Percentiles rank a stretch among this genome's conserved stretches.
Conservation (phyloP, 2,888 invertebrate species). For the Parasteatoda lunata region DNA sequence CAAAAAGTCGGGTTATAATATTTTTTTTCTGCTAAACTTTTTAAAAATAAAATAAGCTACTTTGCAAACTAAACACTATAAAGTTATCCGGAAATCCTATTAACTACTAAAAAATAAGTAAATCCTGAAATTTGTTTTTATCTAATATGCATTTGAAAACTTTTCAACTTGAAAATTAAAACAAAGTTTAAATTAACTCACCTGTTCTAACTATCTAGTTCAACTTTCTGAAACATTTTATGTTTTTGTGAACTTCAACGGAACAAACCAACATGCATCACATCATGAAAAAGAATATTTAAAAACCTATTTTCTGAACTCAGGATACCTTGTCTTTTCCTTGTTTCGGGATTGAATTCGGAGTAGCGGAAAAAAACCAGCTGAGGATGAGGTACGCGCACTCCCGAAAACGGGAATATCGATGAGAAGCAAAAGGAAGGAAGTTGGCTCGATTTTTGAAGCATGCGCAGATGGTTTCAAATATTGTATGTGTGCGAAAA, state of each 20-base stretch:
- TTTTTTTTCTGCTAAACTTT: no score
- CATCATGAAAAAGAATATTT: background rate
- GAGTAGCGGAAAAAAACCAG: background rate
- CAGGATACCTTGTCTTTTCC: background rate
- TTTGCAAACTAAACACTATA: no score
- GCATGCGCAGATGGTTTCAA: background rate
- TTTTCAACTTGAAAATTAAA: no score
- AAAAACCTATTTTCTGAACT: background rate
- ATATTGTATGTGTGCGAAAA: background rate
- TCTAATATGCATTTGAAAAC: no score
- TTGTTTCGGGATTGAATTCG: background rate
- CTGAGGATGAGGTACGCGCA: background rate
- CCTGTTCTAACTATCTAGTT: background rate
- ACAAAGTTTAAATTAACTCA: no score
- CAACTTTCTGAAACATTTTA: background rate
- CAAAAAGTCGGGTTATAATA: no score
- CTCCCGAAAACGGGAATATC: constrained; percentile 12
- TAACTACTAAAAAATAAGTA: no score
- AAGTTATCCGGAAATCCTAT: no score
- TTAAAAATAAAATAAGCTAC: no score
- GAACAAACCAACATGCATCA: background rate
- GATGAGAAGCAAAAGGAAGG: background rate
- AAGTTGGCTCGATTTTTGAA: background rate
- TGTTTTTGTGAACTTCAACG: background rate
- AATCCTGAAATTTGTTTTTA: no score